A percentile compares a stretch with the other conserved stretches of the same genome.
phyloP scores from a whole-genome alignment of 2,113 vertebrate genomes.

The Carassius carassius region DNA sequence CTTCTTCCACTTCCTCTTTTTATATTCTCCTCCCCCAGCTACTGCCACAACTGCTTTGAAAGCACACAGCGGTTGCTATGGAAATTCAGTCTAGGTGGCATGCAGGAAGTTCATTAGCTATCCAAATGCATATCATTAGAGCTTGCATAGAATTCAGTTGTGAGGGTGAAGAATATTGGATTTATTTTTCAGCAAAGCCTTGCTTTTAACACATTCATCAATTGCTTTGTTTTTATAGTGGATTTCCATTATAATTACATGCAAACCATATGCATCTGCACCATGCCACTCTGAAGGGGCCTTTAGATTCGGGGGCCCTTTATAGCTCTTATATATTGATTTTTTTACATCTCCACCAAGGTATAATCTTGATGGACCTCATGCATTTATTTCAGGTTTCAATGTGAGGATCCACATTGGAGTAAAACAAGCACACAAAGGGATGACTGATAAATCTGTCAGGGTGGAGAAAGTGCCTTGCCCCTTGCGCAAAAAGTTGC shows the following conservation, averaged over 20 bases:
- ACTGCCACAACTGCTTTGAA: slow-evolving; percentile 41
- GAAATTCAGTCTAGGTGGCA: slow-evolving; percentile 70
- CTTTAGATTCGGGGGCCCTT: slow-evolving; percentile 49
- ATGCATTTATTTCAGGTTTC: slow-evolving; percentile 64
- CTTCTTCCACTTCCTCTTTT: slow-evolving; percentile 22
- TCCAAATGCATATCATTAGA: slow-evolving; percentile 75
- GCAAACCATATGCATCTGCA: slow-evolving; percentile 60
- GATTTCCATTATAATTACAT: slow-evolving; percentile 33
- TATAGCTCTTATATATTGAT: slow-evolving; percentile 54
- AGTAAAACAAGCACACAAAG: slow-evolving; percentile 64
- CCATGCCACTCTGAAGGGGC: slow-evolving; percentile 55
- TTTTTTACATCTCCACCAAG: slow-evolving; percentile 66
- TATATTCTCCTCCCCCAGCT: slow-evolving; percentile 30
- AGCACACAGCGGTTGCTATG: slow-evolving; percentile 71
- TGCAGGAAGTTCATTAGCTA: slow-evolving; percentile 79
- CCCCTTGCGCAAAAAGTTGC: slow-evolving; percentile 13
- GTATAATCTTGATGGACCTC: slow-evolving; percentile 69
- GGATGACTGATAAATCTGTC: slow-evolving; percentile 73
- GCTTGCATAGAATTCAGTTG: slow-evolving; percentile 51
- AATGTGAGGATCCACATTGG: slow-evolving; percentile 59
- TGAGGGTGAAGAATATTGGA: slow-evolving; percentile 55
- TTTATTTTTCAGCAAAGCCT: slow-evolving; percentile 38
- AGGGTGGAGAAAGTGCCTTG: slow-evolving; percentile 59
- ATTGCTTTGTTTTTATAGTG: slow-evolving; percentile 38
- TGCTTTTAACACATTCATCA: slow-evolving; percentile 49